Evolutionary conservation across 2,888 invertebrate genomes (phyloP).

Genomic region (Choristoneura rosaceana): DNA sequence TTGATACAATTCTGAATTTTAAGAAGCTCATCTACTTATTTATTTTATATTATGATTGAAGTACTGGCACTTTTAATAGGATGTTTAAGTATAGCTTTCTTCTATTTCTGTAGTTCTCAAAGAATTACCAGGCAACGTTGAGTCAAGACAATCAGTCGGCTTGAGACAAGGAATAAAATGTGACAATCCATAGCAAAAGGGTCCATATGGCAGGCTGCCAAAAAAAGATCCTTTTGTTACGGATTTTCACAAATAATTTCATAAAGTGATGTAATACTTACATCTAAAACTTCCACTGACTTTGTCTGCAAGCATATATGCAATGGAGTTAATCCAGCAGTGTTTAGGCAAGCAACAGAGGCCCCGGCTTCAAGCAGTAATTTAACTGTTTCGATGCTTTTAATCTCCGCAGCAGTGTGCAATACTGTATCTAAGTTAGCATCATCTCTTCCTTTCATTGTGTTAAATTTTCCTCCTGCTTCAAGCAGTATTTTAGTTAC

Average conservation of each 20-base stretch:
- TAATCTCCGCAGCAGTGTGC: slow-evolving; percentile 10
- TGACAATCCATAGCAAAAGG: too few relatives aligned
- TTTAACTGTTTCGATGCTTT: slow-evolving; percentile 1
- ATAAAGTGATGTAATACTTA: neutral
- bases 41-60: too few relatives aligned
- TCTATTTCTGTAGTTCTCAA: too few relatives aligned
- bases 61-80: too few relatives aligned
- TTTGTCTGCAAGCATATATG: slow-evolving; percentile 13
- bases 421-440: neutral
- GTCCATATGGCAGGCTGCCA: too few relatives aligned
- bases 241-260: too few relatives aligned
- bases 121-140: neutral
- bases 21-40: too few relatives aligned
- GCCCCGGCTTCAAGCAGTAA: slow-evolving; percentile 7
- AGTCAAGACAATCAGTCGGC: neutral
- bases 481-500: slow-evolving; percentile 3
- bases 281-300: slow-evolving; percentile 7
- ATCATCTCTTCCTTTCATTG: neutral
- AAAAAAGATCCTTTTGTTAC: too few relatives aligned
- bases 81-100: too few relatives aligned
- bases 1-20: too few relatives aligned
- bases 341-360: slow-evolving; percentile 1
- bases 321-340: slow-evolving; percentile 6
- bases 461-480: neutral
- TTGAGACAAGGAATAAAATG: neutral